Evolutionary conservation across 1,140 invertebrate species (phyloP), one percentile per base, ranked within the genome.

Genomic region (Ooceraea biroi): DNA sequence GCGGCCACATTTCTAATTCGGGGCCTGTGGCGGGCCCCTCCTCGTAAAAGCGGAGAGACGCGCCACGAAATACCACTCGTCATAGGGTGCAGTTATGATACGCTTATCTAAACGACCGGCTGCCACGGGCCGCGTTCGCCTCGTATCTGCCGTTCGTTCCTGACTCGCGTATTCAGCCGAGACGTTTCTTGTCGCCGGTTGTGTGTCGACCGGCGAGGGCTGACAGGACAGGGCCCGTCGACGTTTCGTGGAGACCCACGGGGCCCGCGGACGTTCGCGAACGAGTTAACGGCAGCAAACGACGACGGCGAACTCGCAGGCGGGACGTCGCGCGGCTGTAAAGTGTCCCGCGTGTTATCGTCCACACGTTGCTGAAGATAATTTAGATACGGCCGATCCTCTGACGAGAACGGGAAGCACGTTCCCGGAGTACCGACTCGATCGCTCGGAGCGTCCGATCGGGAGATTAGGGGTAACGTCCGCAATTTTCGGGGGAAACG

Each of bases 1-100:
- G 55, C 58, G n/a, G 50, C 60, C 19, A 73, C 71, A 84, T 85
- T 90, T 92, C 85, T 92, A 91, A 92, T 92, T 89, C 87, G 72
- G 55, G 12, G 22, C 30, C 30, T 27, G 58, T 10, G 57, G 73
- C 69, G 61, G 71, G 63, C 30, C 25, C 25, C 27, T 36, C 57
- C 72, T 85, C 41, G 82, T 77, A 82, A 85, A 86, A 84, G 27
- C 30, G 65, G 30, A 46, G 41, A 60, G 30, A 41, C 58, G 73
- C 19, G 14, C 66, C 69, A 41, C 46, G 57, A 58, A 48, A 74
- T 71, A 60, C 36, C 41, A 46, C 73, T 71, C 69, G 61, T 89
- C 87, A 89, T 85, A 84, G 71, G 63, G 46, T 44, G 83, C 25
- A 55, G 73, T 82, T 88, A 82, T 80, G 83, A 87, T 89, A 85